These are phyloP conservation scores for Colius striatus DNA, from an alignment of 2,113 vertebrate species.

Conservation along the genomic window DNA sequence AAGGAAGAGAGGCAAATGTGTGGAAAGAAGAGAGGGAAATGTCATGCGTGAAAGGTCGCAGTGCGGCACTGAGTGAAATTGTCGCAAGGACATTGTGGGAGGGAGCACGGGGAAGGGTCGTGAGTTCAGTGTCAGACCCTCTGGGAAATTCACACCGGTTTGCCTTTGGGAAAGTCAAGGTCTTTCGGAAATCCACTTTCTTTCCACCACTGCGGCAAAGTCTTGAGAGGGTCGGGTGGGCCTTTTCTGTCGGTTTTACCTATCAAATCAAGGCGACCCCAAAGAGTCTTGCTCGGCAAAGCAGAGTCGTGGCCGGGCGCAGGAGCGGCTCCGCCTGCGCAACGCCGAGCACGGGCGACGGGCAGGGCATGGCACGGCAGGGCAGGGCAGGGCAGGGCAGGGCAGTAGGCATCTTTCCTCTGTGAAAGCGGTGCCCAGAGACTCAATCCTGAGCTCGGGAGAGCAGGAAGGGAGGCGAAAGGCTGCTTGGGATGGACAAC, in stretches of 20 bases:
- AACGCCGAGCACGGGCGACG: background rate
- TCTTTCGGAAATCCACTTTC: background rate
- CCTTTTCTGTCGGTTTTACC: background rate
- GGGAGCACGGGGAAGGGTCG: background rate
- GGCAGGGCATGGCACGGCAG: background rate
- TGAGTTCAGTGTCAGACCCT: background rate
- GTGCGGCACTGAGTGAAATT: background rate
- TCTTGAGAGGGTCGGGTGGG: background rate
- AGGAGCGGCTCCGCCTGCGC: background rate
- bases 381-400: no score
- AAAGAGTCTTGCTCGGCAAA: accelerated
- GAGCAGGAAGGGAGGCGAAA: no score
- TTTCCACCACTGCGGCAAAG: background rate
- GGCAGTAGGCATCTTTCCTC: background rate
- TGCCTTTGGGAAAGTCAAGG: background rate
- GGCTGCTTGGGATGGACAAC: background rate
- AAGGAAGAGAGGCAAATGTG: background rate
- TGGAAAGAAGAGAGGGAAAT: background rate
- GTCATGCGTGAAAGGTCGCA: background rate
- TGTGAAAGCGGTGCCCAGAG: background rate
- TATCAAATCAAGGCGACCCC: background rate
- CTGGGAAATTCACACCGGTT: background rate
- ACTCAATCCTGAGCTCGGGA: no score
- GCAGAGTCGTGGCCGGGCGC: background rate
- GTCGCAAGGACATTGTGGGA: background rate